A percentile compares a stretch with the other conserved stretches of the same genome.
phyloP scores from a whole-genome alignment of 2,113 vertebrate genomes.

The Pygoscelis adeliae region DNA sequence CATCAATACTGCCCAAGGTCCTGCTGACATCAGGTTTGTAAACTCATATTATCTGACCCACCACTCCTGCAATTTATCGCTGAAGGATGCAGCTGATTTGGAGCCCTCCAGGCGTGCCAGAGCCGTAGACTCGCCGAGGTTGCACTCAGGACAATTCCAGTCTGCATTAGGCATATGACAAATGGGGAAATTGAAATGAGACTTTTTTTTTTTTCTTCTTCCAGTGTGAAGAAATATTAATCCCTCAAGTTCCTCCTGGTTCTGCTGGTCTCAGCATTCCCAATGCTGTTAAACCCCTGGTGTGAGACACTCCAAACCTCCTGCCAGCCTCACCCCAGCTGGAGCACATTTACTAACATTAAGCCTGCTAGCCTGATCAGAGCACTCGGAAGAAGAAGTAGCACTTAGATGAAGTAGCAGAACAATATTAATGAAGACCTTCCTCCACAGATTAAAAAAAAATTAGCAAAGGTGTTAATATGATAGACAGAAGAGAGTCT shows the following conservation, averaged over 20 bases:
- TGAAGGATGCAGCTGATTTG: neutral
- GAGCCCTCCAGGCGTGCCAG: neutral
- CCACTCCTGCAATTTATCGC: neutral
- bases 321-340: neutral
- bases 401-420: neutral
- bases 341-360: neutral
- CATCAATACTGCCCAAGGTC: neutral
- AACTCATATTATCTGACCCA: neutral
- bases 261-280: conserved; percentile 7
- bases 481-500: neutral
- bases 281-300: neutral
- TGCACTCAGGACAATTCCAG: neutral
- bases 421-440: conserved; percentile 3
- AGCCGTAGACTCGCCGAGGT: fast-evolving
- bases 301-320: neutral
- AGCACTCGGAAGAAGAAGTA: neutral
- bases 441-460: neutral
- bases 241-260: neutral
- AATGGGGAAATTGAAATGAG: neutral
- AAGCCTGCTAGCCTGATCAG: neutral
- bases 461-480: conserved; percentile 20
- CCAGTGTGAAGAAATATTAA: neutral
- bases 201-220: neutral
- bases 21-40: neutral
- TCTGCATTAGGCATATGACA: neutral